phyloP scores from a whole-genome alignment of 2,797 vertebrate genomes.

The Mastacembelus armatus region DNA sequence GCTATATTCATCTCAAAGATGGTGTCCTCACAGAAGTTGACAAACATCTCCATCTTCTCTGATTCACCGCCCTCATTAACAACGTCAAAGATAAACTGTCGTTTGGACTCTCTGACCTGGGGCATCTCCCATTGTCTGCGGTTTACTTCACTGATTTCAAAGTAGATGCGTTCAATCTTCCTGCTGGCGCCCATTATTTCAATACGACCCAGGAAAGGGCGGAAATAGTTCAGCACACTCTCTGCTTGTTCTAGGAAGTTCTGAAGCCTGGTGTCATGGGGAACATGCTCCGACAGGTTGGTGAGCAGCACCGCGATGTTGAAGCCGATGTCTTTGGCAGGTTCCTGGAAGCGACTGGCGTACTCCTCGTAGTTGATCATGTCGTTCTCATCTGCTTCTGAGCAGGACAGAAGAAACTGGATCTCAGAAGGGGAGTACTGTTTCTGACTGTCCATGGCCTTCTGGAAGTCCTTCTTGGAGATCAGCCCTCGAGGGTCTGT shows the following conservation, averaged over 20 bases:
- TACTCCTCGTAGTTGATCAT: slow-evolving; percentile 97
- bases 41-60: slow-evolving; percentile 98
- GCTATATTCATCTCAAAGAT: slow-evolving; percentile 99
- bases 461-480: slow-evolving; percentile 99
- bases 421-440: slow-evolving; percentile 92
- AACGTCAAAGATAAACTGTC: slow-evolving; percentile 98
- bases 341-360: slow-evolving; percentile 93
- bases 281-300: slow-evolving; percentile 95
- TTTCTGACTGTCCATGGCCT: slow-evolving; percentile 98
- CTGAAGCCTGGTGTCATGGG: slow-evolving; percentile 90
- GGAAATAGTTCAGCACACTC: slow-evolving; percentile 95
- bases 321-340: slow-evolving; percentile 96
- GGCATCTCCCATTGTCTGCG: slow-evolving; percentile 98
- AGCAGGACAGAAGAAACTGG: slow-evolving; percentile 96
- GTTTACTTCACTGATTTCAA: slow-evolving; percentile 97
- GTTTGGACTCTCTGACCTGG: slow-evolving; percentile 96
- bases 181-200: slow-evolving; percentile 97
- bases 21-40: slow-evolving; percentile 98
- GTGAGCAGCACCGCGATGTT: slow-evolving; percentile 96
- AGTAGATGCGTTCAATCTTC: slow-evolving; percentile 96
- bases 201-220: slow-evolving; percentile 92
- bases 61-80: slow-evolving; percentile 96
- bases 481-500: slow-evolving; percentile 94
- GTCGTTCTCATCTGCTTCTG: slow-evolving; percentile 96
- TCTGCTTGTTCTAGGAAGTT: slow-evolving; percentile 92